Base-by-base conservation (phyloP, 2,113 vertebrate species). In the Ceyx melanurus region DNA sequence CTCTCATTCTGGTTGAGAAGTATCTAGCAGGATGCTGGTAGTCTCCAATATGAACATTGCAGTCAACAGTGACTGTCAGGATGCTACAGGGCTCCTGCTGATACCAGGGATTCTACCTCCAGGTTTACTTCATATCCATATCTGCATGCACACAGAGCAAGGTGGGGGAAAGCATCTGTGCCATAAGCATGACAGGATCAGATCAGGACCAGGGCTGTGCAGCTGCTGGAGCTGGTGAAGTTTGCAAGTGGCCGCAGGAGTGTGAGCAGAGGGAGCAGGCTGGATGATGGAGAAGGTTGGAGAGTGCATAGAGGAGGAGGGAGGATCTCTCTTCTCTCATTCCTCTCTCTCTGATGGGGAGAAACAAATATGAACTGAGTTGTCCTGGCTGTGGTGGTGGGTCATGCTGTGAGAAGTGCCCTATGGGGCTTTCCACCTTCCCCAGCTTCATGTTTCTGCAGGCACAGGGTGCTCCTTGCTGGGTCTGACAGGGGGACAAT, bases 121-220 rank as follows among this genome's bases (percentile, higher is more conserved):
- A 33, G 28, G 37, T 71, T 77, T 54, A 3, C 1, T 26, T 53
- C 21, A 3, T 22, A 11, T 9, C 51, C 11, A 5, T 3, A 33
- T 18, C 28, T 42, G 19, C 3, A 0, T 3, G 22, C 0, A 8
- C 10, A 15, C 14, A 16, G 64, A 28, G 4, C 48, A 67, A 20
- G 25, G 15, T 5, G 2, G 13, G 6, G 17, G 10, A 35, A 74
- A 75, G 45, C 26, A 35, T 11, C 17, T 20, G 9, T 50, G 29
- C 57, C 21, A 12, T 7, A 19, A 68, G 21, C 0, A 2, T 26
- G 48, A 18, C 43, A 15, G 43, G 54, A 48, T 53, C 12, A 20
- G 83, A 20, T 51, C 58, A 66, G 28, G 50, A 14, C 10, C 21
- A 35, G 37, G 51, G 76, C 42, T 25, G 0, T 5, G 54, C 23